Conservation (phyloP, 1,140 invertebrate species). For the Pseudomyrmex dendroicus region DNA sequence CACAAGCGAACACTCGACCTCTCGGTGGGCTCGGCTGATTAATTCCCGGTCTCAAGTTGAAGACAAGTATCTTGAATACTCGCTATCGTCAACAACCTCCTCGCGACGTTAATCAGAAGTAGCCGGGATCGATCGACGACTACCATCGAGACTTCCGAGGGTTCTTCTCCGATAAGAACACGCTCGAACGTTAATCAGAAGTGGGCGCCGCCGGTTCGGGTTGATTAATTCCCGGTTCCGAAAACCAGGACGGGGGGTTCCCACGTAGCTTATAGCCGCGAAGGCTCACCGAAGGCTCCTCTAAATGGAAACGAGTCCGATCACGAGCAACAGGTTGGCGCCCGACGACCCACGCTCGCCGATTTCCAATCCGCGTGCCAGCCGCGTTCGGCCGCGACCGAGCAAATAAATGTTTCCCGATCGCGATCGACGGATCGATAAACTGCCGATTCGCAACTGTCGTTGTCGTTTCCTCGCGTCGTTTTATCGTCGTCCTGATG, state of each 20-base stretch:
- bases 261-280: slow-evolving; percentile 36
- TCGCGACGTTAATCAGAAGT: slow-evolving; percentile 15
- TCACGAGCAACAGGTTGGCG: slow-evolving; percentile 85
- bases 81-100: slow-evolving; percentile 33
- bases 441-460: slow-evolving; percentile 57
- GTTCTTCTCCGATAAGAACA: not conserved
- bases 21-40: slow-evolving; percentile 6
- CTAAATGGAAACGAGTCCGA: slow-evolving; percentile 78
- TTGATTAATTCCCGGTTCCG: slow-evolving; percentile 64
- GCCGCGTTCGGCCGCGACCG: slow-evolving; percentile 62
- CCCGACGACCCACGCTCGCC: slow-evolving; percentile 78
- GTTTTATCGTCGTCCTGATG: slow-evolving; percentile 61
- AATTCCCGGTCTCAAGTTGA: slow-evolving; percentile 29
- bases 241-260: slow-evolving; percentile 51
- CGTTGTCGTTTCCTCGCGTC: slow-evolving; percentile 6
- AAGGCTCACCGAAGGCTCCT: slow-evolving; percentile 49
- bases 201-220: slow-evolving; percentile 23
- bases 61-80: slow-evolving; percentile 27
- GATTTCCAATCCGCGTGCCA: slow-evolving; percentile 77
- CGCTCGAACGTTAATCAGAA: slow-evolving; percentile 45
- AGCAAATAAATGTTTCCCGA: slow-evolving; percentile 47
- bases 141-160: slow-evolving; percentile 3
- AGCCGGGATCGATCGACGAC: slow-evolving; percentile 14
- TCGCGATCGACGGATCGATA: slow-evolving; percentile 69
- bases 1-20: not conserved